These are phyloP conservation scores for Calameuta pallipes DNA, from an alignment of 2,888 invertebrate genomes.

Conservation along the genomic window DNA sequence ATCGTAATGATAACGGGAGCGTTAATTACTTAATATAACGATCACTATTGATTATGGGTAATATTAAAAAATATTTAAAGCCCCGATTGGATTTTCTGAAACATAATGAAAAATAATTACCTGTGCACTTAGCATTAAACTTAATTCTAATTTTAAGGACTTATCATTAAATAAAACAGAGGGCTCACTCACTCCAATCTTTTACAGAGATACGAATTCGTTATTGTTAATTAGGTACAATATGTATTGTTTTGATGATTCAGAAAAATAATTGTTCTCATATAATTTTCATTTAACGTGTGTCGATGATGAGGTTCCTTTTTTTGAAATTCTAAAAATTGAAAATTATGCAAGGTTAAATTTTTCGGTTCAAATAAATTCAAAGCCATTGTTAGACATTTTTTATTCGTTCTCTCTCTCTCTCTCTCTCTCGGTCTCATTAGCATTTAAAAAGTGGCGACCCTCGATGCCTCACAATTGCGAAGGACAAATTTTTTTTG, in stretches of 20 bases:
- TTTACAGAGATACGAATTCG: background rate
- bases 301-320: background rate
- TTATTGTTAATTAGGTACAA: background rate
- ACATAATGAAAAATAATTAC: background rate
- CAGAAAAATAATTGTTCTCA: background rate
- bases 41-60: background rate
- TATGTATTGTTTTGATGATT: background rate
- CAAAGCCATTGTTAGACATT: background rate
- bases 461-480: background rate
- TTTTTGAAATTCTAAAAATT: background rate
- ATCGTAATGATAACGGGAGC: background rate
- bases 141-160: background rate
- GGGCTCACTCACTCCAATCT: background rate
- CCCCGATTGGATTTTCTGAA: background rate
- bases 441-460: background rate
- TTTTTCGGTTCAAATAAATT: background rate
- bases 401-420: background rate
- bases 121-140: background rate
- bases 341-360: background rate
- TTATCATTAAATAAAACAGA: background rate
- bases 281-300: background rate
- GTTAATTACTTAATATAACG: background rate
- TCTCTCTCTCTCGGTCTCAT: background rate
- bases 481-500: background rate
- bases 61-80: background rate